These are phyloP conservation scores for Puntigrus tetrazona DNA, from an alignment of 2,113 vertebrate species.

Conservation along the genomic window DNA sequence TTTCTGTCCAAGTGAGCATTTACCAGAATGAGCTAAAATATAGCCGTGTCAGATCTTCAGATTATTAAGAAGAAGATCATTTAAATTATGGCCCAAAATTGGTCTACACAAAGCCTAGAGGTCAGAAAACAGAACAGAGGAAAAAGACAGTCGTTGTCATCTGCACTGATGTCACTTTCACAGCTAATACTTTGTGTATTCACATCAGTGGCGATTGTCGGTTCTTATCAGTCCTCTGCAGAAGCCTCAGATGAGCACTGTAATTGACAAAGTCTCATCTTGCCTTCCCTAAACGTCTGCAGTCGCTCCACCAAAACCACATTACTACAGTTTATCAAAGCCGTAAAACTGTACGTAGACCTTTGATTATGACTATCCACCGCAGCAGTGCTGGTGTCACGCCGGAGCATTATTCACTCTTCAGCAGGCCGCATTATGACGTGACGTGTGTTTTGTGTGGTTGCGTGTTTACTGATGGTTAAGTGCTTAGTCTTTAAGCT, in stretches of 20 bases:
- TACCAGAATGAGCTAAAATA: not conserved
- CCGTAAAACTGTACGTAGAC: not conserved
- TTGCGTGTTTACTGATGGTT: slow-evolving; percentile 24
- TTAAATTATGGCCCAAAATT: not conserved
- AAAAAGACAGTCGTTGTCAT: not conserved
- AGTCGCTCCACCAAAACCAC: slow-evolving; percentile 27
- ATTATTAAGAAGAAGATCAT: too few species aligned
- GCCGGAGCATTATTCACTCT: not conserved
- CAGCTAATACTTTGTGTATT: not conserved
- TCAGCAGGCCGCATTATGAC: not conserved
- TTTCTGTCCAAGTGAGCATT: not conserved
- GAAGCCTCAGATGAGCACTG: not conserved
- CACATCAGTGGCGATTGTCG: not conserved
- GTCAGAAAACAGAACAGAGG: not conserved
- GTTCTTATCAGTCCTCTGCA: slow-evolving; percentile 5
- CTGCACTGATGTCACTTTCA: not conserved
- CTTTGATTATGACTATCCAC: slow-evolving; percentile 20
- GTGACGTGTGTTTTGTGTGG: slow-evolving; percentile 12
- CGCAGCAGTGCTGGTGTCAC: not conserved
- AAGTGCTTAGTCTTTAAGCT: slow-evolving; percentile 24
- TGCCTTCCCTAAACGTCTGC: not conserved
- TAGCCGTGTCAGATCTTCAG: not conserved
- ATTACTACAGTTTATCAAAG: slow-evolving; percentile 22
- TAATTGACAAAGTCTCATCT: not conserved
- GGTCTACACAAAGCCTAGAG: not conserved